Conservation (phyloP, 2,888 invertebrate species). For the Serripes groenlandicus region DNA sequence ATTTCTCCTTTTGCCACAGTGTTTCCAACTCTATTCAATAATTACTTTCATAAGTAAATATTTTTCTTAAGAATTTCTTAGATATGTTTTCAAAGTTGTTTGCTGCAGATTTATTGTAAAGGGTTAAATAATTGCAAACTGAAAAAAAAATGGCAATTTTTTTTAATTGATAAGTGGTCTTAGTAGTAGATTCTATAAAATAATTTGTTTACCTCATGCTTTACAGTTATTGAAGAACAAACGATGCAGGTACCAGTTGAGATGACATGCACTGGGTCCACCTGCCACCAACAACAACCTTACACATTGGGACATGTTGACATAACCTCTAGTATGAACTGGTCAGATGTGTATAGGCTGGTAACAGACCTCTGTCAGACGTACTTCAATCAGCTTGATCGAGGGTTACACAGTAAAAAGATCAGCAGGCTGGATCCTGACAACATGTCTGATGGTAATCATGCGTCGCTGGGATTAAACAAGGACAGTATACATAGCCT, state of each 20-base stretch:
- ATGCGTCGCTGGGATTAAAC: slow-evolving; percentile 77
- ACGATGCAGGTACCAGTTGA: slow-evolving; percentile 52
- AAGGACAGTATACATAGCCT: slow-evolving; percentile 75
- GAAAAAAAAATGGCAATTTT: too few relatives aligned
- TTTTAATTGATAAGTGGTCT: too few relatives aligned
- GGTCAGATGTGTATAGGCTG: slow-evolving; percentile 78
- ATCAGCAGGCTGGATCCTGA: slow-evolving; percentile 78
- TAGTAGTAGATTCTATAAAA: too few relatives aligned
- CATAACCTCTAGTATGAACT: slow-evolving; percentile 68
- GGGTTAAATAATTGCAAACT: too few relatives aligned
- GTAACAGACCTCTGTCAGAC: slow-evolving; percentile 70
- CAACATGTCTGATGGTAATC: slow-evolving; percentile 44
- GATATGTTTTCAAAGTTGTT: too few relatives aligned
- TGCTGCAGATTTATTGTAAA: too few relatives aligned
- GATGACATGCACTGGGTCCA: slow-evolving; percentile 55
- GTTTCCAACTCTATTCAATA: too few relatives aligned
- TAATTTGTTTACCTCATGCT: background rate
- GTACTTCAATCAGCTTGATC: slow-evolving; percentile 78
- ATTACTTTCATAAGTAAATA: too few relatives aligned
- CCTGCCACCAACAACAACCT: slow-evolving; percentile 54
- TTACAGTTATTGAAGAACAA: slow-evolving; percentile 31
- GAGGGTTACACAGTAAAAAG: slow-evolving; percentile 81
- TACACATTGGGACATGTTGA: slow-evolving; percentile 74
- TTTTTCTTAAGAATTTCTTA: too few relatives aligned
- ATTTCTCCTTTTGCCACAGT: too few relatives aligned